Percentiles rank a stretch among this genome's conserved stretches.
These are phyloP conservation scores for Tetrax tetrax DNA, from an alignment of 2,113 vertebrate species.

Conservation along the genomic window DNA sequence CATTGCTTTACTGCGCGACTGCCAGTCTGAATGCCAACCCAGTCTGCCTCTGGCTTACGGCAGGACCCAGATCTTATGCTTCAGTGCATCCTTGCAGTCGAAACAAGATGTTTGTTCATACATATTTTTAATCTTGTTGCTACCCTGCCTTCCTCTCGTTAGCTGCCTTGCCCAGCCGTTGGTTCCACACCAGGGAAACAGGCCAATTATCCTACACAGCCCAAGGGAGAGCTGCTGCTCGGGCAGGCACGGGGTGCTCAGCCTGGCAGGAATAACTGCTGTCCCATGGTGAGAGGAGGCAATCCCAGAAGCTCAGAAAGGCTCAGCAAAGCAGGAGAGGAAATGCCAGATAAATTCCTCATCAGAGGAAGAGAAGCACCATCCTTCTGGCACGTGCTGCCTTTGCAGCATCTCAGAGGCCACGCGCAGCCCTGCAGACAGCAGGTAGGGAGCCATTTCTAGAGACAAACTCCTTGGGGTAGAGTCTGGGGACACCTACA, in stretches of 20 bases:
- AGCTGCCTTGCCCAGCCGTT: neutral
- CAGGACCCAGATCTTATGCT: neutral
- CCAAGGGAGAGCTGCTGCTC: neutral
- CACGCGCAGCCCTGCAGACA: fast-evolving
- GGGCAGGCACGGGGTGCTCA: neutral
- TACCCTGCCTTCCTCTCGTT: neutral
- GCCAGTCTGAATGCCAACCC: neutral
- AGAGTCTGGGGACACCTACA: neutral
- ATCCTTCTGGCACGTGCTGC: neutral
- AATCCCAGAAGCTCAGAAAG: neutral
- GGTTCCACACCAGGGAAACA: neutral
- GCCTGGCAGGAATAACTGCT: neutral
- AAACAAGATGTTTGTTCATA: constrained; percentile 28
- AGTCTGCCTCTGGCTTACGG: constrained; percentile 11
- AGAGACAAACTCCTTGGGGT: neutral
- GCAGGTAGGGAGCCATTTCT: neutral
- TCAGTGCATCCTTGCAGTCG: neutral
- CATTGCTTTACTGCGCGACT: neutral
- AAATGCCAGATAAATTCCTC: neutral
- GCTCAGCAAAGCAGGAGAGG: neutral
- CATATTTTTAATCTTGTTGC: constrained; percentile 45
- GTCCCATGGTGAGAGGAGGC: neutral
- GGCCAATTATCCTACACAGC: neutral
- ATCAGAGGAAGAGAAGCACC: neutral
- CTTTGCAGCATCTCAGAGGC: neutral